Evolutionary conservation across 2,888 invertebrate genomes (phyloP), one percentile per base, ranked within the genome.

Genomic region (Scaptomyza parva): DNA sequence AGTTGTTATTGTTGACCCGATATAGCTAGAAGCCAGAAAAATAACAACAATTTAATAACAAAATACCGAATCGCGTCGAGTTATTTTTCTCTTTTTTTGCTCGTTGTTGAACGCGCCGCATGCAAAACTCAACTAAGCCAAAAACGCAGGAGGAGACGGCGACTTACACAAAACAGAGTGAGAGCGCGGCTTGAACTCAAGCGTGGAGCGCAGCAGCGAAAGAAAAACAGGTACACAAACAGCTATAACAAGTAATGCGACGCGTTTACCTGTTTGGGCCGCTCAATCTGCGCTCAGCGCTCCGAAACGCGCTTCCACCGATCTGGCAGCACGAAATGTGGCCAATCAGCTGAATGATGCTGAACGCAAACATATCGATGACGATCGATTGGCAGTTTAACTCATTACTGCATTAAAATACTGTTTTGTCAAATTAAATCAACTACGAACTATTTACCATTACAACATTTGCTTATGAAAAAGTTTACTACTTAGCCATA

Each of bases 51-150:
- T 55, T 44, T 44, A 33, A 24, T n/a, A 24, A 33, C 47, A 41
- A 52, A 35, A 44, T 33, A 40, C 48, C 70, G 61, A 67, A 30
- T 53, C 82, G 60, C 53, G 60, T 37, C 58, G 24, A 57, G 59
- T 60, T 44, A 59, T 55, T 54, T 33, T 4, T 12, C 8, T 39
- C 12, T 14, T 37, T 11, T n/a, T 33, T 30, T 48, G 26, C 59
- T 37, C 43, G 79, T 43, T 78, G 68, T 78, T 81, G 41, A 63
- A 78, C 65, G 82, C 76, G 68, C 76, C 78, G 66, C 76, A 64
- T 66, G 71, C 62, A 69, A 86, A 73, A 81, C 66, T 73, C 60
- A 73, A 70, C 70, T 86, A 66, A 62, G 60, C 24, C 47, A 50
- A 58, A 30, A 64, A 33, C 39, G 53, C 40, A 43, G 37, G 37